Evolutionary conservation across 1,140 invertebrate species (phyloP).

Genomic region (Notospermus geniculatus): DNA sequence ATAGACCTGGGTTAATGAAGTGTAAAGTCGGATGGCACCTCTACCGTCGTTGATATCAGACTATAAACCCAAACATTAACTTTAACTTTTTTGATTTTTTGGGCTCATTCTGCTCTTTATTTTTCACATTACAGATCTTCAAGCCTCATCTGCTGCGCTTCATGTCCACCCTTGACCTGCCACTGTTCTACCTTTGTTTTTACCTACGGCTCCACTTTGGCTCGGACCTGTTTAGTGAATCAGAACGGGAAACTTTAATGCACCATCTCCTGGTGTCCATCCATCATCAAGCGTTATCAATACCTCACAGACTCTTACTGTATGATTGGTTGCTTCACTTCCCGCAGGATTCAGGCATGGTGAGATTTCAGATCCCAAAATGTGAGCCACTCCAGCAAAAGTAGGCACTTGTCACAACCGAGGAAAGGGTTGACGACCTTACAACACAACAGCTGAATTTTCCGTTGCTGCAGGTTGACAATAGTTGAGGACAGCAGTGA

Average conservation of each 20-base stretch:
- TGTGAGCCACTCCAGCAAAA: too few relatives aligned
- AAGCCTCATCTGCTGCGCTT: conserved; percentile 8
- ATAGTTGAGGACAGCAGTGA: too few relatives aligned
- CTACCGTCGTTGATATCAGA: too few relatives aligned
- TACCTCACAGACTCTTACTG: neutral
- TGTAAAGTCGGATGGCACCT: too few relatives aligned
- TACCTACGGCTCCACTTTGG: neutral
- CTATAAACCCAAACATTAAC: too few relatives aligned
- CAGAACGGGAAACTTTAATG: neutral
- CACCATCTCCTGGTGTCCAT: neutral
- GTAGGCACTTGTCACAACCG: too few relatives aligned
- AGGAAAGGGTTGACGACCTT: too few relatives aligned
- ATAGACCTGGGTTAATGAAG: too few relatives aligned
- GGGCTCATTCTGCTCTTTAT: too few relatives aligned
- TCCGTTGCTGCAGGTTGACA: too few relatives aligned
- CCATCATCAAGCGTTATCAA: neutral
- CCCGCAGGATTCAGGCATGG: conserved; percentile 4
- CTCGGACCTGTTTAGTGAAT: neutral
- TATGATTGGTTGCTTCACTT: conserved; percentile 6
- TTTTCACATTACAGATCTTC: conserved; percentile 2
- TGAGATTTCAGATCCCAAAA: neutral
- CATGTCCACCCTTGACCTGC: neutral
- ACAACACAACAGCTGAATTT: too few relatives aligned
- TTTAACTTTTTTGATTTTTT: too few relatives aligned
- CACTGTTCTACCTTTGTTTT: neutral